Conservation (phyloP, 2,797 vertebrate species). For the Pseudochromis fuscus region DNA sequence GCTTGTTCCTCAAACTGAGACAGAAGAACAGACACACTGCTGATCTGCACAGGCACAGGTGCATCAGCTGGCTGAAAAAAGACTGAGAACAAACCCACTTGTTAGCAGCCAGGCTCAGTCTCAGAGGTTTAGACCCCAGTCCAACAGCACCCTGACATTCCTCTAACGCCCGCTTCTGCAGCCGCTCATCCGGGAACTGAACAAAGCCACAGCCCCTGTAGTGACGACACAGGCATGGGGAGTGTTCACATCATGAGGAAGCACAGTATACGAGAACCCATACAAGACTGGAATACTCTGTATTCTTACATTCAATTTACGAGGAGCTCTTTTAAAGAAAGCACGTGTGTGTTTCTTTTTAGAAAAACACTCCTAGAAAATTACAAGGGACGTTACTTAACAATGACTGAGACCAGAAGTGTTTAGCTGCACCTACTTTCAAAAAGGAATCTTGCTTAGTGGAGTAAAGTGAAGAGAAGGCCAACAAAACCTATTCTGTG, state of each 20-base stretch:
- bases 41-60: not conserved
- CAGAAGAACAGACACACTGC: not conserved
- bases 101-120: slow-evolving; percentile 91
- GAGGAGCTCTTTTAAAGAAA: too few species aligned
- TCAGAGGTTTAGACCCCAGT: slow-evolving; percentile 89
- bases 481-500: not conserved
- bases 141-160: slow-evolving; percentile 93
- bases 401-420: too few species aligned
- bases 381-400: too few species aligned
- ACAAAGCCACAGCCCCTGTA: slow-evolving; percentile 94
- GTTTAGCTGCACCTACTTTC: too few species aligned
- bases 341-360: too few species aligned
- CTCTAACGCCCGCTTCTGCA: slow-evolving; percentile 90
- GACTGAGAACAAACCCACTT: slow-evolving; percentile 85
- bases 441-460: too few species aligned
- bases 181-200: slow-evolving; percentile 92
- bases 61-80: not conserved
- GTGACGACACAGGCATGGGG: not conserved
- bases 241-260: not conserved
- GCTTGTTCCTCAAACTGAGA: slow-evolving; percentile 74
- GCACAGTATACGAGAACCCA: not conserved
- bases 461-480: too few species aligned
- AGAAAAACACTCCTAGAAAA: too few species aligned
- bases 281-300: too few species aligned
- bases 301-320: too few species aligned